These are phyloP conservation scores for Drosophila albomicans DNA, from an alignment of 1,140 invertebrate species.

Conservation along the genomic window DNA sequence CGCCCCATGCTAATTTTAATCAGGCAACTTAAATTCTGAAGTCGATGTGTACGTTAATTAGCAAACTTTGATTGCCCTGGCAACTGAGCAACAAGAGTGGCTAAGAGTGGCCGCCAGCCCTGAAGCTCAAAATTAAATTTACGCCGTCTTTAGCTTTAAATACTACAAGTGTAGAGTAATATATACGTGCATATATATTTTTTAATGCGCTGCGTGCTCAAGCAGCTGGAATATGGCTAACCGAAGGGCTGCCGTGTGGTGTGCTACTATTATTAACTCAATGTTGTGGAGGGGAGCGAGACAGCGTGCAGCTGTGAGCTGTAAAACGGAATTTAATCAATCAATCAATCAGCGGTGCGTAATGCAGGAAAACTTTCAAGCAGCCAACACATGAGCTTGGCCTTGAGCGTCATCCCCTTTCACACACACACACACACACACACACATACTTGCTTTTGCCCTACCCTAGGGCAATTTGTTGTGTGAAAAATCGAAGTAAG, in stretches of 20 bases:
- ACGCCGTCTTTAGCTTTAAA: slow-evolving; percentile 24
- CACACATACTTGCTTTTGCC: background rate
- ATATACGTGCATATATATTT: slow-evolving; percentile 1
- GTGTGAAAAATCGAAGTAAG: slow-evolving; percentile 39
- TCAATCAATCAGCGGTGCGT: slow-evolving; percentile 58
- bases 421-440: background rate
- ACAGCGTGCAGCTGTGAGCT: slow-evolving; percentile 10
- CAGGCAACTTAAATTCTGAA: slow-evolving; percentile 23
- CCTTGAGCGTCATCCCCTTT: slow-evolving; percentile 7
- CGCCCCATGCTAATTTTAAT: slow-evolving; percentile 48
- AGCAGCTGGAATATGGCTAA: slow-evolving; percentile 47
- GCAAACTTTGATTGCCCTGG: slow-evolving; percentile 62
- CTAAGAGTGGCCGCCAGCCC: background rate
- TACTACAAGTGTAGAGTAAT: background rate
- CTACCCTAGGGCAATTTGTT: slow-evolving; percentile 36
- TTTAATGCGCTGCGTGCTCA: slow-evolving; percentile 48
- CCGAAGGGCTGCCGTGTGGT: background rate
- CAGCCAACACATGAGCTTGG: slow-evolving; percentile 21
- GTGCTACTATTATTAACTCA: slow-evolving; percentile 10
- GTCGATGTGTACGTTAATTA: slow-evolving; percentile 53
- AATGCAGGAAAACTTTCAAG: slow-evolving; percentile 39
- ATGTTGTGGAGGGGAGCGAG: background rate
- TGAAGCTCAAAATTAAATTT: slow-evolving; percentile 42
- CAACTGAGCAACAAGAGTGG: slow-evolving; percentile 29
- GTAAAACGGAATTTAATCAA: slow-evolving; percentile 56